Evolutionary conservation across 2,113 vertebrate species (phyloP).

Genomic region (Otocyon megalotis): DNA sequence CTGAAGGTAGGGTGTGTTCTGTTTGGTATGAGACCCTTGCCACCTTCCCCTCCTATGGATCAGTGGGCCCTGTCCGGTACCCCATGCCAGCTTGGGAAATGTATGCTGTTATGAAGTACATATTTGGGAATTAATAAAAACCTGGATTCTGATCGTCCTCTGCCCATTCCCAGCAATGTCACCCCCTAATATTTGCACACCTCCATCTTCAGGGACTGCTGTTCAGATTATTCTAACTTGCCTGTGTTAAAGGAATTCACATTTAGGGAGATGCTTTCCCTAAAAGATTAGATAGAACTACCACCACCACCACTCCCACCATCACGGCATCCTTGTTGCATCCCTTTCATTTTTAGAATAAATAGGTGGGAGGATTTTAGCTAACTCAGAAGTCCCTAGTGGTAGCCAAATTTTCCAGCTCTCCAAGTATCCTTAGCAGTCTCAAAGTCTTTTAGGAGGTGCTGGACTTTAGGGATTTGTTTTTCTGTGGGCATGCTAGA

Average conservation of each 20-base stretch:
- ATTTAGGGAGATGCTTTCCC: neutral
- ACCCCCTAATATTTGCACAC: neutral
- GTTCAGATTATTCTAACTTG: neutral
- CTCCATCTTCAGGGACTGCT: neutral
- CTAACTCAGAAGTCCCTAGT: neutral
- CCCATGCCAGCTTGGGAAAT: neutral
- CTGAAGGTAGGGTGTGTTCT: slow-evolving; percentile 92
- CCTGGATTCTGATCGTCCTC: neutral
- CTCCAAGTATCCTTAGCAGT: neutral
- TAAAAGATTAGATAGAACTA: neutral
- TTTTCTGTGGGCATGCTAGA: neutral
- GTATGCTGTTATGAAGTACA: neutral
- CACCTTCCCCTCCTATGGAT: rapidly evolving
- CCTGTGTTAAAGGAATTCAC: neutral
- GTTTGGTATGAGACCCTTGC: rapidly evolving
- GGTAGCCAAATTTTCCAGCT: neutral
- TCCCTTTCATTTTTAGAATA: neutral
- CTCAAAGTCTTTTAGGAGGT: neutral
- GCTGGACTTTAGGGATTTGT: neutral
- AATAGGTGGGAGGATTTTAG: neutral
- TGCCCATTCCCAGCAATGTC: neutral
- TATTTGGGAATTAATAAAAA: neutral
- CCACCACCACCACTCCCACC: neutral
- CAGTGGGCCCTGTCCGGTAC: no score
- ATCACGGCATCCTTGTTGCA: neutral